These are phyloP conservation scores for Melanerpes formicivorus DNA, from an alignment of 2,113 vertebrate species.

Conservation along the genomic window DNA sequence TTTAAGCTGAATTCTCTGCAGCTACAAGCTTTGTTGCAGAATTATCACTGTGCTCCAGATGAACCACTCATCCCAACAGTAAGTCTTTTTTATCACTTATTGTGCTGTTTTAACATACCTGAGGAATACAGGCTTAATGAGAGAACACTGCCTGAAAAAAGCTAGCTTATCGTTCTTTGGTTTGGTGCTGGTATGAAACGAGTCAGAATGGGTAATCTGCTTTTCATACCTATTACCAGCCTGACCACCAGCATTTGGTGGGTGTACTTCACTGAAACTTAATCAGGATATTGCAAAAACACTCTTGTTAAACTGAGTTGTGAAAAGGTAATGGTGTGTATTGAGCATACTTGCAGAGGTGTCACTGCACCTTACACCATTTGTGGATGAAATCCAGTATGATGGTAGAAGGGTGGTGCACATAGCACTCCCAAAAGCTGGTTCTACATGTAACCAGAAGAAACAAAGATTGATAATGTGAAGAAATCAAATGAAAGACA, in stretches of 20 bases:
- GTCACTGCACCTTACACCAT: neutral
- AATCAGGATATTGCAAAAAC: neutral
- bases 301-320: neutral
- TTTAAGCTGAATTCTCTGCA: constrained; percentile 98
- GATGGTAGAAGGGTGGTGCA: neutral
- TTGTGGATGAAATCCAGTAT: neutral
- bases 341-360: neutral
- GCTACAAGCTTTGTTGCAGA: constrained; percentile 91
- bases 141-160: neutral
- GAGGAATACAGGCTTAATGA: neutral
- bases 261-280: neutral
- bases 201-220: neutral
- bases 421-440: neutral
- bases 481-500: neutral
- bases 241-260: neutral
- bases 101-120: neutral
- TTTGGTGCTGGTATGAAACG: neutral
- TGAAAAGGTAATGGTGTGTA: neutral
- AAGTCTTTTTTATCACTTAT: constrained; percentile 38
- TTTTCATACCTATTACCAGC: neutral
- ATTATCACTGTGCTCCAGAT: constrained; percentile 96
- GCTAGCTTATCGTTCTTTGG: neutral
- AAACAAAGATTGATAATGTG: neutral
- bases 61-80: constrained; percentile 96
- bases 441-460: neutral